Conservation (phyloP, 2,113 vertebrate genomes). For the Gavialis gangeticus region DNA sequence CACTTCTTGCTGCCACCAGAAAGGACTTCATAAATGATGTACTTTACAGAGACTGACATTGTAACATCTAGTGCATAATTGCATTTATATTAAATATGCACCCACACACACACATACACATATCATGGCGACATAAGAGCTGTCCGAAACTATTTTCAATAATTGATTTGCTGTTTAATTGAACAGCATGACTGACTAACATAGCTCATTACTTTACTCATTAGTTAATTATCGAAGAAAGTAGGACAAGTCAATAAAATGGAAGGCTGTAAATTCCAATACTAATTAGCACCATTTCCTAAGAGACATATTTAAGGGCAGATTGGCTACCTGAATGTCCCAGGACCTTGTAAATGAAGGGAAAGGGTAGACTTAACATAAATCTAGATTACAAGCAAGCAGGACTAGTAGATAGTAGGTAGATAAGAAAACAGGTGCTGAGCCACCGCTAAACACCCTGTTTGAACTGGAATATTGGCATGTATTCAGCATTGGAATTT, state of each 20-base stretch:
- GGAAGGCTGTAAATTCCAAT: slow-evolving; percentile 99
- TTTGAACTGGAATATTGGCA: slow-evolving; percentile 29
- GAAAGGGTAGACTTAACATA: slow-evolving; percentile 79
- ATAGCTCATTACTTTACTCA: slow-evolving; percentile 99
- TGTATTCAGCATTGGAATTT: neutral
- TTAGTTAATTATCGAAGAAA: slow-evolving; percentile 99
- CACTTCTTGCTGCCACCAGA: neutral
- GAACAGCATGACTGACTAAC: slow-evolving; percentile 99
- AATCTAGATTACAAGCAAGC: slow-evolving; percentile 71
- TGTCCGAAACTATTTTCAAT: slow-evolving; percentile 99
- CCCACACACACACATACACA: slow-evolving; percentile 36
- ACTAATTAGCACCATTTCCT: slow-evolving; percentile 99
- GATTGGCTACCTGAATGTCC: slow-evolving; percentile 98
- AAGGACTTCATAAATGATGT: slow-evolving; percentile 1
- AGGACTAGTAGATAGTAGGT: slow-evolving; percentile 23
- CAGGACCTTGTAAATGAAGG: slow-evolving; percentile 86
- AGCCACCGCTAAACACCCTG: neutral
- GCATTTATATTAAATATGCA: slow-evolving; percentile 51
- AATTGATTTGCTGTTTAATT: slow-evolving; percentile 99
- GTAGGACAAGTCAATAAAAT: slow-evolving; percentile 99
- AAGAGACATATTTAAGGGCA: slow-evolving; percentile 99
- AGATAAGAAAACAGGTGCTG: slow-evolving; percentile 42
- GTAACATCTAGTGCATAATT: slow-evolving; percentile 57
- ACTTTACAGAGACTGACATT: neutral
- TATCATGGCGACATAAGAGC: slow-evolving; percentile 72